A percentile compares a stretch with the other conserved stretches of the same genome.
Evolutionary conservation across 2,888 invertebrate genomes (phyloP).

Genomic region (Aproaerema taeniolella): DNA sequence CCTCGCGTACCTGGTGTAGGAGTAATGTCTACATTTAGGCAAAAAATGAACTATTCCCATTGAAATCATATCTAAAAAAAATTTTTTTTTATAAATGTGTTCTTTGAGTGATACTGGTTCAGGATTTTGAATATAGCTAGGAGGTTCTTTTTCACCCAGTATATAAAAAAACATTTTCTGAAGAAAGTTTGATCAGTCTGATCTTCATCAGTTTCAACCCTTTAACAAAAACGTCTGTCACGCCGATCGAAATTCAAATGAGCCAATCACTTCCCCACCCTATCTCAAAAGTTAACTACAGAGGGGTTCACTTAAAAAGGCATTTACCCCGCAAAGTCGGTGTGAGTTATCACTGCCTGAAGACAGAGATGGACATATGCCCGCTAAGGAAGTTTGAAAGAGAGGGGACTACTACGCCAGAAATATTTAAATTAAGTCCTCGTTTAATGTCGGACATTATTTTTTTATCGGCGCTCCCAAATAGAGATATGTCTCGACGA

Average conservation of each 20-base stretch:
- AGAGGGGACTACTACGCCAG: slow-evolving; percentile 36
- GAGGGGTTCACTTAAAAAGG: slow-evolving; percentile 65
- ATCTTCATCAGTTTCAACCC: no score
- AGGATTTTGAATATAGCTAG: no score
- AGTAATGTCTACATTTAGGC: no score
- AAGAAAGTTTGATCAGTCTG: no score
- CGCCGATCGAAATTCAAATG: not conserved
- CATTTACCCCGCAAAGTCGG: slow-evolving; percentile 50
- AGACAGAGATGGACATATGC: slow-evolving; percentile 33
- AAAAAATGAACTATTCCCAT: no score
- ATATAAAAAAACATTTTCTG: no score
- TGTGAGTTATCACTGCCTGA: slow-evolving; percentile 54
- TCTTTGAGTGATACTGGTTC: no score
- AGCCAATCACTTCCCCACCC: slow-evolving; percentile 3
- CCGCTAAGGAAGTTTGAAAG: slow-evolving; percentile 21
- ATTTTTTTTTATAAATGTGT: no score
- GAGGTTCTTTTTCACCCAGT: no score
- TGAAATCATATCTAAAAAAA: no score
- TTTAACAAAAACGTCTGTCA: no score
- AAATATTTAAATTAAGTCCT: slow-evolving; percentile 74
- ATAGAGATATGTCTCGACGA: slow-evolving; percentile 60
- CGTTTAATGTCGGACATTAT: slow-evolving; percentile 70
- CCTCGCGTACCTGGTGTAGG: no score
- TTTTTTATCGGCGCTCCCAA: slow-evolving; percentile 68
- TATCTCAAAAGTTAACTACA: slow-evolving; percentile 5